These are phyloP conservation scores for Stylophora pistillata DNA, from an alignment of 64 coral and sea anemone genomes.

Conservation along the genomic window DNA sequence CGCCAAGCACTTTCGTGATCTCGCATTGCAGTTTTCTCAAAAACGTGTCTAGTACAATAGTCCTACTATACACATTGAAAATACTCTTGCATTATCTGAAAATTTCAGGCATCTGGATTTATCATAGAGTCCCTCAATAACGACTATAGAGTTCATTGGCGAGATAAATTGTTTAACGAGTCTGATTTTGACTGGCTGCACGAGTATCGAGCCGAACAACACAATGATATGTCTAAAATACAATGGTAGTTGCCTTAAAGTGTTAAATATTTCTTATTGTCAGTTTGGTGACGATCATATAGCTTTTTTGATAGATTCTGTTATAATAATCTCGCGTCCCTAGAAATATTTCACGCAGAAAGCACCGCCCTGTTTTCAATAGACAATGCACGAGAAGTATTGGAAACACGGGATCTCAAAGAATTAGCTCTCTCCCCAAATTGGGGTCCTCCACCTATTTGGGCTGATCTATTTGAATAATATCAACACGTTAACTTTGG, in stretches of 20 bases:
- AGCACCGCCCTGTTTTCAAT: constrained; percentile 61
- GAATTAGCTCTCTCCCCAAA: constrained; percentile 68
- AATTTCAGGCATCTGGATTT: constrained; percentile 50
- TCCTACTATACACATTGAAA: constrained; percentile 49
- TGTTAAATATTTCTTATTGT: constrained; percentile 63
- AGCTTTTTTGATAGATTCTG: too few relatives aligned
- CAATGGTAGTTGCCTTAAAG: constrained; percentile 54
- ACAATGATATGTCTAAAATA: constrained; percentile 66
- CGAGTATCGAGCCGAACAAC: too few relatives aligned
- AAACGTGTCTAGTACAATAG: constrained; percentile 49
- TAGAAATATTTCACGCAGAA: too few relatives aligned
- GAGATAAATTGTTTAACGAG: constrained; percentile 52
- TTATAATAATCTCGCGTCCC: too few relatives aligned
- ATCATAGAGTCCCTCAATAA: constrained; percentile 52
- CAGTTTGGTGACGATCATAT: too few relatives aligned
- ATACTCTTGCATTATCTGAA: constrained; percentile 34
- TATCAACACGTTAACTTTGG: constrained; percentile 63
- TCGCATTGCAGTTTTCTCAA: constrained; percentile 53
- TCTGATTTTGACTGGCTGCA: constrained; percentile 60
- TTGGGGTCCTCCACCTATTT: constrained; percentile 62
- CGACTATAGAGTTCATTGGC: constrained; percentile 47
- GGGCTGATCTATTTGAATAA: constrained; percentile 60
- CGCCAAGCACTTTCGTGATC: constrained; percentile 46
- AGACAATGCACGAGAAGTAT: constrained; percentile 62
- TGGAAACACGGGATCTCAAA: constrained; percentile 60